Base-by-base conservation (phyloP, 1,140 invertebrate genomes). In the Rhynchophorus ferrugineus region DNA sequence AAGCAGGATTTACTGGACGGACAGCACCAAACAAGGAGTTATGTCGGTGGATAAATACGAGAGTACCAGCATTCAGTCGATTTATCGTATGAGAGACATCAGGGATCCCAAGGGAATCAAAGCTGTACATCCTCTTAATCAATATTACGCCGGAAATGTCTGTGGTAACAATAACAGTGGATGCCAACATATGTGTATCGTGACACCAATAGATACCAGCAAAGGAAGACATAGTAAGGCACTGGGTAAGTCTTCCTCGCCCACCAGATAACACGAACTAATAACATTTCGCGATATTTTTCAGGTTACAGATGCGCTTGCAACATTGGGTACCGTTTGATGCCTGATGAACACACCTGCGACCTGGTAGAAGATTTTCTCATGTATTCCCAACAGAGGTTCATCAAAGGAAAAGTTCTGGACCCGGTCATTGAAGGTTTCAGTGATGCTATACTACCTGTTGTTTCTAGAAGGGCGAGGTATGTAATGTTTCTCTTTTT, bases 371-470 rank as follows among this genome's bases (percentile, higher is more conserved):
- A 83, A 24, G 91, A 97, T 60, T 99, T 98, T 67, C 75, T 99
- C 0, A 86, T 99, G 78, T 98, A 97, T 70, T 96, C 93, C 0
- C 93, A 97, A 61, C 94, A 97, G 63, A 84, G 95, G 54, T 95
- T 96, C 61, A 95, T 98, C 49, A 92, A 96, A 66, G 95, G 94
- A 16, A 87, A 95, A 69, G 87, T 96, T 0, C 68, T 96, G 16
- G 80, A 95, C 60, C 91, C 92, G 0, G 83, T 94, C 0, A 83
- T 87, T 35, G 84, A 91, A 69, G 88, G 88, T 0, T 93, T 97
- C 62, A 91, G 85, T 56, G 95, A 98, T 68, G 95, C 95, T 1
- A 97, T 98, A 13, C 65, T 89, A 7, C 89, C 89, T 0, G 87
- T 91, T 1, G 91, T 95, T 0, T 95, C 92, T 0, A 74, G 89